Base-by-base conservation (phyloP, 2,797 vertebrate species). In the Gobionotothen gibberifrons region DNA sequence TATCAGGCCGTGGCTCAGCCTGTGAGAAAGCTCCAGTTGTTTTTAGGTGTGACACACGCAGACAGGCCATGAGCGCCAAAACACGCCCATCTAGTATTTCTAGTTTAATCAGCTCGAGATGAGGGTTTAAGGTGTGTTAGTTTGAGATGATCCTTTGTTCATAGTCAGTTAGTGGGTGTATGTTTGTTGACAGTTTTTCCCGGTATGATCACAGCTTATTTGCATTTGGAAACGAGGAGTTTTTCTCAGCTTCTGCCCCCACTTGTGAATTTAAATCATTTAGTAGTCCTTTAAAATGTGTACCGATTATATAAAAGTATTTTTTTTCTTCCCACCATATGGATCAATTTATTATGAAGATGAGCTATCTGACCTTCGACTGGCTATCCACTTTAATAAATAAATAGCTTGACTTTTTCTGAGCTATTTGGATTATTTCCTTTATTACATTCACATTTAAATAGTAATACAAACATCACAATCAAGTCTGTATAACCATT, bases 81-180 rank as follows among this genome's bases (percentile, higher is more conserved):
- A 79, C 43, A 0, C 29, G 68, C 69, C 60, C 12, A 9, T 84
- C 90, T 69, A 1, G 87, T 88, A 76, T 89, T 86, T 85, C 93
- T 60, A 26, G 88, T 44, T 46, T 15, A 32, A 53, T 65, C 69
- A 29, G 22, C 48, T 69, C 36, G 40, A 58, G 53, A 13, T 56
- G 39, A 68, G 0, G 12, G 17, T 53, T 2, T 43, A 60, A 44
- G 47, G 52, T 10, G 63, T 64, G 73, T 67, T 15, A 3, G 46
- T 12, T 1, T 36, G 12, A 15, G 21, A 6, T 54, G 42, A 47
- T 52, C n/a, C 42, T 53, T 65, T 56, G 22, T 63, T 66, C 15
- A 6, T 0, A 22, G 46, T 67, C 46, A n/a, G 11, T 40, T 49
- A n/a, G 52, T 32, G 43, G 10, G 9, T 17, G 26, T 67, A 0